Percentiles rank a stretch among this genome's conserved stretches.
Evolutionary conservation across 2,888 invertebrate species (phyloP).

Genomic region (Shargacucullia verbasci): DNA sequence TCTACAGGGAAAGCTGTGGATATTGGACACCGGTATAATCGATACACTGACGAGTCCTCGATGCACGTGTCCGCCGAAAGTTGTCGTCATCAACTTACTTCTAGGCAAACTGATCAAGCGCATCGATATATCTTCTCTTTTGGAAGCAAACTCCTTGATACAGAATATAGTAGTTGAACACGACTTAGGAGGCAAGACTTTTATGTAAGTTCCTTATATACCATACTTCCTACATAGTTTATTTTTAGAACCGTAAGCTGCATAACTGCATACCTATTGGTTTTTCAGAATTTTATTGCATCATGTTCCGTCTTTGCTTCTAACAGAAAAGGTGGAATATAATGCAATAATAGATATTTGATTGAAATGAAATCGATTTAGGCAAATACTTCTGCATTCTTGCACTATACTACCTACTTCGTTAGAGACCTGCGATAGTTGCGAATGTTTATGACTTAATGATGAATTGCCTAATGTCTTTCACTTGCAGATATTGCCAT

Average conservation of each 20-base stretch:
- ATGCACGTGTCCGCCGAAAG: slow-evolving; percentile 91
- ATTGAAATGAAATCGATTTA: slow-evolving; percentile 4
- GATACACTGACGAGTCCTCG: slow-evolving; percentile 91
- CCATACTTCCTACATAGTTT: background rate
- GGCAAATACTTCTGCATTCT: slow-evolving; percentile 3
- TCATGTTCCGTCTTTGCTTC: too few relatives aligned
- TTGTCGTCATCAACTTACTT: slow-evolving; percentile 90
- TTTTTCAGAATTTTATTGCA: too few relatives aligned
- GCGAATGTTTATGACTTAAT: too few relatives aligned
- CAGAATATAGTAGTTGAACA: slow-evolving; percentile 93
- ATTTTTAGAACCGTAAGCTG: background rate
- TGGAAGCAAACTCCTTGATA: slow-evolving; percentile 89
- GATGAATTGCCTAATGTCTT: too few relatives aligned
- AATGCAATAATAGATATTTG: slow-evolving; percentile 2
- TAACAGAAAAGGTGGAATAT: background rate
- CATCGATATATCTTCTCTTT: slow-evolving; percentile 89
- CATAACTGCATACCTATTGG: too few relatives aligned
- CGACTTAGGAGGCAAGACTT: slow-evolving; percentile 89
- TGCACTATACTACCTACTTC: background rate
- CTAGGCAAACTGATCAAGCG: slow-evolving; percentile 90
- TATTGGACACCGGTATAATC: slow-evolving; percentile 92
- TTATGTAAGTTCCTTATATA: slow-evolving; percentile 82
- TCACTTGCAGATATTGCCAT: too few relatives aligned
- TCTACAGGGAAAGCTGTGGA: slow-evolving; percentile 91
- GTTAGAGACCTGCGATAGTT: too few relatives aligned